Evolutionary conservation across 1,140 invertebrate genomes (phyloP), one percentile per base, ranked within the genome.

Genomic region (Nomia melanderi): DNA sequence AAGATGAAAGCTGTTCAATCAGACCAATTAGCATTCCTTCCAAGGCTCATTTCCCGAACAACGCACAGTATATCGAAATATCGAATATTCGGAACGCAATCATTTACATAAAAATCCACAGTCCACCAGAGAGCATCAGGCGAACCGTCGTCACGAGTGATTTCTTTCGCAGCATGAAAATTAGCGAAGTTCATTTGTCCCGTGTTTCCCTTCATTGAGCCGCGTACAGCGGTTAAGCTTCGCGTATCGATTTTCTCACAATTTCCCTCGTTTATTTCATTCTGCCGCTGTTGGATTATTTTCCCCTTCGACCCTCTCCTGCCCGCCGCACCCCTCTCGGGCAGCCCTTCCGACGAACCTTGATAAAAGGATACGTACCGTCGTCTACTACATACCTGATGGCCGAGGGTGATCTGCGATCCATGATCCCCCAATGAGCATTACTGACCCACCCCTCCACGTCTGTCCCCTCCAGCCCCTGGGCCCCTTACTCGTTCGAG

Each of bases 211-310:
- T 57, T 74, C 25, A 41, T 56, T 31, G 47, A 41, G 64, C 20
- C 5, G 36, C 33, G 33, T 36, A 56, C 29, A 65, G 50, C 7
- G 9, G 71, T 8, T 8, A 23, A 50, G 25, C 31, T 56, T 33
- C 62, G 17, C 27, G 25, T 74, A 74, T 74, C 50, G 62, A 74
- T 66, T 74, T 66, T 66, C 62, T 74, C 71, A 65, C 33, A 74
- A 54, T 73, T 54, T 66, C 36, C 62, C 60, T 50, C 62, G 47
- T 66, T 41, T 31, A 66, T 74, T 41, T 74, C 62, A n/a, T 74
- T 74, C 20, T 66, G 17, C 27, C 25, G 27, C 20, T 33, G 33
- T 33, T 66, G 50, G 33, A 65, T 54, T 72, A 72, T 50, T 63
- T n/a, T 23, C 57, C 57, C 33, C 1, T 7, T 39, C 47, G 17